A percentile compares a stretch with the other conserved stretches of the same genome.
phyloP scores from a whole-genome alignment of 2,797 vertebrate species.

The Pampus argenteus region DNA sequence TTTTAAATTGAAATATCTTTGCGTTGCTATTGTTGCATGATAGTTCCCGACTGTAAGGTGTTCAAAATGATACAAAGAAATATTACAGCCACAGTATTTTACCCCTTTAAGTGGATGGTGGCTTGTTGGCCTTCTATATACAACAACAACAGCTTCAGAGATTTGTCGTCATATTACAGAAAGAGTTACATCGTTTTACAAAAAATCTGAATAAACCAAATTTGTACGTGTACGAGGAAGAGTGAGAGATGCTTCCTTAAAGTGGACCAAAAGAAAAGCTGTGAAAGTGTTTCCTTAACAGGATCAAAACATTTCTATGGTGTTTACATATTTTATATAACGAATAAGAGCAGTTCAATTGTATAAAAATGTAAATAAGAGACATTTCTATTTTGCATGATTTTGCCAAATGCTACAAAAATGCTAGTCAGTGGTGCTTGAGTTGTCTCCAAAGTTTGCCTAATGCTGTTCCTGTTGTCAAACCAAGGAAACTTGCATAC shows the following conservation, averaged over 20 bases:
- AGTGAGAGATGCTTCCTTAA: background rate
- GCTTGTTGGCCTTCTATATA: constrained; percentile 4
- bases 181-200: no score
- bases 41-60: constrained; percentile 10
- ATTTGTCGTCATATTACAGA: background rate
- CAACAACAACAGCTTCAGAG: constrained; percentile 3
- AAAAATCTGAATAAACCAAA: background rate
- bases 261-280: constrained; percentile 11
- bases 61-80: background rate
- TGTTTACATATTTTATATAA: constrained; percentile 65
- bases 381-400: constrained; percentile 53
- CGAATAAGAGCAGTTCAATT: constrained; percentile 17
- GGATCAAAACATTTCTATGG: constrained; percentile 25
- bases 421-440: constrained; percentile 57
- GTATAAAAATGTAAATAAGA: constrained; percentile 34
- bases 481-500: constrained; percentile 43
- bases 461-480: constrained; percentile 64
- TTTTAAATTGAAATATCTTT: constrained; percentile 21
- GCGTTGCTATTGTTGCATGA: constrained; percentile 26
- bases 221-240: background rate
- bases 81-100: no score
- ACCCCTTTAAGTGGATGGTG: background rate
- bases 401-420: constrained; percentile 42
- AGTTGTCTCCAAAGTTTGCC: constrained; percentile 45
- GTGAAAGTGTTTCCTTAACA: constrained; percentile 9